Percentiles rank a stretch among this genome's conserved stretches.
These are phyloP conservation scores for Aegotheles bennettii DNA, from an alignment of 2,113 vertebrate species.

Conservation along the genomic window DNA sequence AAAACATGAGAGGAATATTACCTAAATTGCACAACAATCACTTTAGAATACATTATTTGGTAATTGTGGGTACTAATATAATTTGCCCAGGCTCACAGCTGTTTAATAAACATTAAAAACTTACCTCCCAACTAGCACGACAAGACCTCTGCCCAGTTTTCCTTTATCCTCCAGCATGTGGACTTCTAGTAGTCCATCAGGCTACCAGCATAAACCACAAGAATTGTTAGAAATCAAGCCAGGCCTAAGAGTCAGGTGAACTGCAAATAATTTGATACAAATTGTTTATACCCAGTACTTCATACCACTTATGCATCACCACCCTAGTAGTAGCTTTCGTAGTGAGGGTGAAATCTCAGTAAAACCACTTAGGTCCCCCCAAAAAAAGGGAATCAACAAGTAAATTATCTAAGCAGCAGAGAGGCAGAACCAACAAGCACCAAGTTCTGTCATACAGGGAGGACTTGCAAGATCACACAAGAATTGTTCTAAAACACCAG, in stretches of 20 bases:
- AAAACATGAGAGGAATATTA: background rate
- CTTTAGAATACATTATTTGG: background rate
- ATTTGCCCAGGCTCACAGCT: background rate
- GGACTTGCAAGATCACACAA: background rate
- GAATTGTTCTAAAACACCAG: background rate
- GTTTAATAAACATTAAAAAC: background rate
- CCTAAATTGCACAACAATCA: background rate
- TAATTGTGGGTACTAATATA: background rate
- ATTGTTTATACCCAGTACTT: background rate
- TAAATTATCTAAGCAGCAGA: background rate
- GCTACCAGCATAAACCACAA: background rate
- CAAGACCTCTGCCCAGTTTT: background rate
- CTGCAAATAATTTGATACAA: background rate
- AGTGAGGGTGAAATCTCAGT: background rate
- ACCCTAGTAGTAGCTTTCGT: background rate
- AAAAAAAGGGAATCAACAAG: background rate
- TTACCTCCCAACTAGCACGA: background rate
- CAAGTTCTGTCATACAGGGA: background rate
- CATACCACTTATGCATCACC: background rate
- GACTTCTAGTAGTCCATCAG: background rate
- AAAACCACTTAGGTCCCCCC: background rate
- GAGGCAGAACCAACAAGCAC: background rate
- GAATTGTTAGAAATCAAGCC: background rate
- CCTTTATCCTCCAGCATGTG: accelerated
- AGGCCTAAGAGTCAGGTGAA: background rate